Conservation (phyloP, 2,797 vertebrate genomes). For the Chaenodraco wilsoni region DNA sequence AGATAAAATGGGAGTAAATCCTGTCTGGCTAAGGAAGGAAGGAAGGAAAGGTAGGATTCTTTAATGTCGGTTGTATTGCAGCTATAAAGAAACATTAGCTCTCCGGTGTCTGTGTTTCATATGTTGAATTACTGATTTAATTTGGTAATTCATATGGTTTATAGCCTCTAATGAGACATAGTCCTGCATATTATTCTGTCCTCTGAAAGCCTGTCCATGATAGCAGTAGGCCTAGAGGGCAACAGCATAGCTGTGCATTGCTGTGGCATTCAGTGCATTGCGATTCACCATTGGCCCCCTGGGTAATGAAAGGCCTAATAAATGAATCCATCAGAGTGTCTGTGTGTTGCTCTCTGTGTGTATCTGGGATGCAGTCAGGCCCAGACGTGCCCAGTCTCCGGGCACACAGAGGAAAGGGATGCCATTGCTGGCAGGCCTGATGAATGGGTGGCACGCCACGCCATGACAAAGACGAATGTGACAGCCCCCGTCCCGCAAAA, state of each 20-base stretch:
- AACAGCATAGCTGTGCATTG: constrained; percentile 72
- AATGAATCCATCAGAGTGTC: constrained; percentile 88
- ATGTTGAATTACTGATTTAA: constrained; percentile 54
- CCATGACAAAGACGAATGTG: constrained; percentile 91
- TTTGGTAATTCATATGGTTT: constrained; percentile 54
- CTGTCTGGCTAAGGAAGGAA: constrained; percentile 26
- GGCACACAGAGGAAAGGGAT: constrained; percentile 82
- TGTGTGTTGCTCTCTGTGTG: constrained; percentile 81
- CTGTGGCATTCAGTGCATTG: constrained; percentile 81
- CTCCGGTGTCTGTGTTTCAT: constrained; percentile 40
- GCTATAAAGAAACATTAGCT: constrained; percentile 38
- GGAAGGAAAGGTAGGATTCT: constrained; percentile 35
- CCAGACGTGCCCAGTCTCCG: constrained; percentile 82
- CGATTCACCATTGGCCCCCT: constrained; percentile 84
- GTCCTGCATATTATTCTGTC: constrained; percentile 55
- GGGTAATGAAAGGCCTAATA: constrained; percentile 88
- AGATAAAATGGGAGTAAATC: constrained; percentile 58
- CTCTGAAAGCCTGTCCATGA: constrained; percentile 64
- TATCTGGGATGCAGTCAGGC: constrained; percentile 84
- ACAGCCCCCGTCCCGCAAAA: constrained; percentile 77
- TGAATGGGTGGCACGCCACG: constrained; percentile 83
- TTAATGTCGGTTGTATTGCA: constrained; percentile 47
- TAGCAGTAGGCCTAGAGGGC: constrained; percentile 69
- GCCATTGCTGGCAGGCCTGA: constrained; percentile 87
- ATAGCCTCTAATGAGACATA: constrained; percentile 56